A percentile compares a stretch with the other conserved stretches of the same genome.
Evolutionary conservation across 2,888 invertebrate genomes (phyloP).

Genomic region (Corbicula japonica): DNA sequence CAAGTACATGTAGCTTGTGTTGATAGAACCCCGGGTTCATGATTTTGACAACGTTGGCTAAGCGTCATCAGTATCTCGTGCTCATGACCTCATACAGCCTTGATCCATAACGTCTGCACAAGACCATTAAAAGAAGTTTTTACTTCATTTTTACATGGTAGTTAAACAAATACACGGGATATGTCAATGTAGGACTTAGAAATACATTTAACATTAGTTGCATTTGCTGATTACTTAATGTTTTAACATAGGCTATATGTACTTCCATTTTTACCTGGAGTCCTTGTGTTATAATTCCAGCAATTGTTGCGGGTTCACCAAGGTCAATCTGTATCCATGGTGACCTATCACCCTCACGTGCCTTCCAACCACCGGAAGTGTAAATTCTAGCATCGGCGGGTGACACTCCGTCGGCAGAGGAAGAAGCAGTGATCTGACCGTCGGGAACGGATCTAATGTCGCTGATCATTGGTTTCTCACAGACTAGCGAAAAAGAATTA

Average conservation of each 20-base stretch:
- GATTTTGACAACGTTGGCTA: no score
- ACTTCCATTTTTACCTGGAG: conserved; percentile 37
- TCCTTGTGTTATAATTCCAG: conserved; percentile 74
- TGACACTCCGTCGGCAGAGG: conserved; percentile 31
- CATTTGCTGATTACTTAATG: not conserved
- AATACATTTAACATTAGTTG: not conserved
- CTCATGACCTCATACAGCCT: no score
- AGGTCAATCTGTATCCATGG: conserved; percentile 79
- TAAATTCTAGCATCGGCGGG: conserved; percentile 88
- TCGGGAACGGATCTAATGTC: conserved; percentile 42
- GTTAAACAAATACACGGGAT: no score
- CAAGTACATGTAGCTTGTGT: no score
- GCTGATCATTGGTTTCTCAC: conserved; percentile 58
- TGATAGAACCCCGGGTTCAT: no score
- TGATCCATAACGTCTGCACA: no score
- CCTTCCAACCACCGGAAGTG: conserved; percentile 90
- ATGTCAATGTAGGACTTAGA: no score
- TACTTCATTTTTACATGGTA: no score
- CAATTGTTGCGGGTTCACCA: conserved; percentile 69
- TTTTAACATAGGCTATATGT: not conserved
- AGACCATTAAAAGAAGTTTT: no score
- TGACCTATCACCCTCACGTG: conserved; percentile 59
- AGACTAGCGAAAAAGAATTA: conserved; percentile 87
- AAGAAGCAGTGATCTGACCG: conserved; percentile 49
- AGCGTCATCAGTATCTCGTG: no score